These are phyloP conservation scores for Ceratotherium simum DNA, from an alignment of 2,113 vertebrate species.

Conservation along the genomic window DNA sequence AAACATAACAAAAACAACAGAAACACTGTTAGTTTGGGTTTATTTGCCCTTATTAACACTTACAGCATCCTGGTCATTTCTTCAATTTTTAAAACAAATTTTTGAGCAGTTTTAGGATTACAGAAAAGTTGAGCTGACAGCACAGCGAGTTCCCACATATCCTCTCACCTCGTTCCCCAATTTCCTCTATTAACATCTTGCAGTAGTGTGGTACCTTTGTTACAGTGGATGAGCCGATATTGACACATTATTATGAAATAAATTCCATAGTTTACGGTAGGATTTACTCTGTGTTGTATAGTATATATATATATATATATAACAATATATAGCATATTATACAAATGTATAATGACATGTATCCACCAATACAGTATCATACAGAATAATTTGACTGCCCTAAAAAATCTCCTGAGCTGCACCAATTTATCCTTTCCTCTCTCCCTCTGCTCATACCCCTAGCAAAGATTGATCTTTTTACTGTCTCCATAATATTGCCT, in stretches of 20 bases:
- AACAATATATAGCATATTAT: no score
- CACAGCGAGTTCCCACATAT: not conserved
- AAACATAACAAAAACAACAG: not conserved
- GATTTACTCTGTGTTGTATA: not conserved
- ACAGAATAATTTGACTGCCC: not conserved
- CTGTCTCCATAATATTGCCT: not conserved
- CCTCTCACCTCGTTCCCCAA: not conserved
- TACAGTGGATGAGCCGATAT: not conserved
- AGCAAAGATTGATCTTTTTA: not conserved
- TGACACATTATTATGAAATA: not conserved
- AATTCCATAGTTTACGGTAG: not conserved
- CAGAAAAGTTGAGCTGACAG: not conserved
- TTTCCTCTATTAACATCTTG: not conserved
- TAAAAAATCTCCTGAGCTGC: not conserved
- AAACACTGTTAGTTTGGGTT: not conserved
- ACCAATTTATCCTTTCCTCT: not conserved
- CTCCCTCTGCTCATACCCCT: not conserved
- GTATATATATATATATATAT: no score
- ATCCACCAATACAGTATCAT: not conserved
- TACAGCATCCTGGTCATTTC: not conserved
- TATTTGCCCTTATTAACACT: not conserved
- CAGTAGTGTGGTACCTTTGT: not conserved
- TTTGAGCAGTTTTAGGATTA: not conserved
- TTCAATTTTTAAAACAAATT: not conserved
- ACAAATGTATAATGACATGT: not conserved